A percentile compares a stretch with the other conserved stretches of the same genome.
phyloP scores from a whole-genome alignment of 2,113 vertebrate species.

The Mus pahari region DNA sequence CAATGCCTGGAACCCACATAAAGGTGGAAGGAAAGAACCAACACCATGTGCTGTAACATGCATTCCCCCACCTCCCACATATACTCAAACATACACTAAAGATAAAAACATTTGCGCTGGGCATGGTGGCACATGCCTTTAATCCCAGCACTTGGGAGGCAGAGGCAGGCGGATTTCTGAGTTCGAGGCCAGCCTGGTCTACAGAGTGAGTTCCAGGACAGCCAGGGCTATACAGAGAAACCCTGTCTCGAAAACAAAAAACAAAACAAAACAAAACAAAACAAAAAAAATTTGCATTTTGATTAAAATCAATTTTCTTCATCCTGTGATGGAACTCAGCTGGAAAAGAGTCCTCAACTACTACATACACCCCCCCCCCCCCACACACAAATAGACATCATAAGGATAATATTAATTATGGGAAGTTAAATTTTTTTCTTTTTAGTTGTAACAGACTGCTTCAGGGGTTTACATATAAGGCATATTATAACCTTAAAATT shows the following conservation, averaged over 20 bases:
- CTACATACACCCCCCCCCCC: not conserved
- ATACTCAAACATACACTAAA: not conserved
- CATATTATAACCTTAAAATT: not conserved
- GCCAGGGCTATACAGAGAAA: too few relatives aligned
- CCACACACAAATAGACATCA: not conserved
- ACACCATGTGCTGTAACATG: not conserved
- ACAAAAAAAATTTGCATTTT: not conserved
- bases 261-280: too few relatives aligned
- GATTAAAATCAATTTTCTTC: not conserved
- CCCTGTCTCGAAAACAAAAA: too few relatives aligned
- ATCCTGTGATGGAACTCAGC: not conserved
- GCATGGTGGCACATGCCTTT: too few relatives aligned
- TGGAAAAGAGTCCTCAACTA: too few relatives aligned
- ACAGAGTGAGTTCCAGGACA: too few relatives aligned
- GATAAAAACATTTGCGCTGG: not conserved
- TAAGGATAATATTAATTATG: not conserved
- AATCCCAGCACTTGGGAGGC: too few relatives aligned
- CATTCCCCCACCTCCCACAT: not conserved
- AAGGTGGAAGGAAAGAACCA: not conserved
- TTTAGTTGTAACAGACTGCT: not conserved
- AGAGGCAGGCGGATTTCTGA: too few relatives aligned
- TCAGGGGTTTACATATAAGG: slow-evolving; percentile 7
- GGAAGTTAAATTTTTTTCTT: slow-evolving; percentile 41
- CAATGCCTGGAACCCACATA: not conserved
- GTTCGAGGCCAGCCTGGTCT: too few relatives aligned